Evolutionary conservation across 2,797 vertebrate species (phyloP).

Genomic region (Eulemur rubriventer): DNA sequence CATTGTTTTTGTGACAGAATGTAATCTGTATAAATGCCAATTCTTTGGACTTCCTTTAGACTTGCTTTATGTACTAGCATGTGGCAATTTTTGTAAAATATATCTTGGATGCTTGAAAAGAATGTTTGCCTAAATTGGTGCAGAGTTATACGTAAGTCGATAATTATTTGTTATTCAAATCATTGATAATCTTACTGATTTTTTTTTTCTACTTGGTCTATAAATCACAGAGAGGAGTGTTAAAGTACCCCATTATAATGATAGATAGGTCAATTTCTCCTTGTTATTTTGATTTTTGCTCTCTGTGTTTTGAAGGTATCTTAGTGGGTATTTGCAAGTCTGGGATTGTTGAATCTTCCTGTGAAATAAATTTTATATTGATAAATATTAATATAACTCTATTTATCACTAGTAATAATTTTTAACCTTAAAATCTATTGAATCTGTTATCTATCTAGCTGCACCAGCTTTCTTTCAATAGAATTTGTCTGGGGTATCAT

Average conservation of each 20-base stretch:
- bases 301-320: background rate
- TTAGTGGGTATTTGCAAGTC: background rate
- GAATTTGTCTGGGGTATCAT: background rate
- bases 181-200: background rate
- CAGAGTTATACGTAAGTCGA: background rate
- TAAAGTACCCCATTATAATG: background rate
- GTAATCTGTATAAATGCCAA: background rate
- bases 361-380: background rate
- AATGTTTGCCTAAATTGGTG: background rate
- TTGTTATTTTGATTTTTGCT: background rate
- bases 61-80: background rate
- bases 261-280: background rate
- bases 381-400: background rate
- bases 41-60: background rate
- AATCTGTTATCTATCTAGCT: background rate
- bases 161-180: background rate
- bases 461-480: background rate
- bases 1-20: background rate
- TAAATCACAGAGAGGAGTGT: background rate
- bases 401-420: background rate
- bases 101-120: background rate
- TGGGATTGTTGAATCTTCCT: background rate
- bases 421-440: background rate
- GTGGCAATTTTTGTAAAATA: conserved; percentile 3
- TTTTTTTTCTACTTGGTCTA: background rate